Conservation (phyloP, 2,888 invertebrate species). For the Bedellia somnulentella region DNA sequence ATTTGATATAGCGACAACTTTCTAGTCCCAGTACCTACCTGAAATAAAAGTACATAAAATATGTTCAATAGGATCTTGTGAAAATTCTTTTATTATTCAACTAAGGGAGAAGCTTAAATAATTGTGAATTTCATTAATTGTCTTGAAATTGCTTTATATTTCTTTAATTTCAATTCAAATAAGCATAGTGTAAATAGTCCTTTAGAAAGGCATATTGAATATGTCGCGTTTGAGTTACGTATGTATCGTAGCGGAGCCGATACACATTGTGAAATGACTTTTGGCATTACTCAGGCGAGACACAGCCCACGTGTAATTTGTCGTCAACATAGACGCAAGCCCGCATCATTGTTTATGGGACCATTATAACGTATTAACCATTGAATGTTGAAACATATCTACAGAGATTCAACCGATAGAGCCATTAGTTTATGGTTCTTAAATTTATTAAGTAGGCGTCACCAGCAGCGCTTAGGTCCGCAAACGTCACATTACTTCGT, state of each 20-base stretch:
- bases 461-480: not conserved
- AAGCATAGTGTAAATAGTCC: too few relatives aligned
- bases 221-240: too few relatives aligned
- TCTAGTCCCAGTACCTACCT: too few relatives aligned
- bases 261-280: not conserved
- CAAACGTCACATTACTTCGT: slow-evolving; percentile 1
- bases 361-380: slow-evolving; percentile 4
- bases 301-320: slow-evolving; percentile 4
- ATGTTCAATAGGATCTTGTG: too few relatives aligned
- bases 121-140: too few relatives aligned
- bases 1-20: too few relatives aligned
- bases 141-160: too few relatives aligned
- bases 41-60: too few relatives aligned
- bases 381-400: slow-evolving; percentile 2
- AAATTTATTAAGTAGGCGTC: slow-evolving; percentile 4
- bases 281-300: slow-evolving; percentile 1
- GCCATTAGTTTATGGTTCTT: slow-evolving; percentile 1
- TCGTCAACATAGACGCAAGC: not conserved
- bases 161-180: too few relatives aligned
- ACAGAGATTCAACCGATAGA: slow-evolving; percentile 3
- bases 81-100: too few relatives aligned
- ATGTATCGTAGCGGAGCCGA: not conserved
- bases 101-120: too few relatives aligned
- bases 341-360: slow-evolving; percentile 2
- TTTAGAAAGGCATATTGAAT: too few relatives aligned